These are phyloP conservation scores for Orthosia gothica DNA, from an alignment of 2,888 invertebrate species.

Conservation along the genomic window DNA sequence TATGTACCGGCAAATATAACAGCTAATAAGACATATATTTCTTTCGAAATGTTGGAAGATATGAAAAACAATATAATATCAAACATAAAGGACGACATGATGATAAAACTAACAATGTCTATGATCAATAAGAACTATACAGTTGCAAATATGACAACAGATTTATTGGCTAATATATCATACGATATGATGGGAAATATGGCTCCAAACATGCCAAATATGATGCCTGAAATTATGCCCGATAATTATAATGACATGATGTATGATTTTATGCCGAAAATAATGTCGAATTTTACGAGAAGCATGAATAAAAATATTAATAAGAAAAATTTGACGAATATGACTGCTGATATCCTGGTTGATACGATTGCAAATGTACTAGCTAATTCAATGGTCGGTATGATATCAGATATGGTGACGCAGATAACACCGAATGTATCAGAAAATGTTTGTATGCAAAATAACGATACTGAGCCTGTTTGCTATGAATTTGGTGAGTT, in stretches of 20 bases:
- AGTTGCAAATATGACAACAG: constrained; percentile 46
- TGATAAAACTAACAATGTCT: constrained; percentile 54
- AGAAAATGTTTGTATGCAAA: constrained; percentile 75
- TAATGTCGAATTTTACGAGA: constrained; percentile 46
- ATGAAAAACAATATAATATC: constrained; percentile 57
- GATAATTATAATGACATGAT: constrained; percentile 41
- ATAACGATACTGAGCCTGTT: constrained; percentile 72
- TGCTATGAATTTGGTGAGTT: constrained; percentile 84
- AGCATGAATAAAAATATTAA: constrained; percentile 31
- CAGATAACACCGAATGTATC: constrained; percentile 33
- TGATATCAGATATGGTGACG: constrained; percentile 45
- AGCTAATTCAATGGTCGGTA: constrained; percentile 51
- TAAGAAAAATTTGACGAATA: constrained; percentile 26
- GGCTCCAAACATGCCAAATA: constrained; percentile 48
- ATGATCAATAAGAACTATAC: constrained; percentile 55
- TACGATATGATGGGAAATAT: constrained; percentile 36
- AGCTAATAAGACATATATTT: constrained; percentile 39
- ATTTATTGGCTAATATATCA: constrained; percentile 48
- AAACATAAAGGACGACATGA: constrained; percentile 57
- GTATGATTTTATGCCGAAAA: constrained; percentile 34
- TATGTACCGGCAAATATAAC: constrained; percentile 73
- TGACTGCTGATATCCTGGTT: constrained; percentile 47
- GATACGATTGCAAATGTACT: constrained; percentile 53
- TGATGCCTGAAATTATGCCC: constrained; percentile 50
- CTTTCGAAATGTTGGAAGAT: constrained; percentile 38